Base-by-base conservation (phyloP, 2,113 vertebrate species). In the Apteryx mantelli region DNA sequence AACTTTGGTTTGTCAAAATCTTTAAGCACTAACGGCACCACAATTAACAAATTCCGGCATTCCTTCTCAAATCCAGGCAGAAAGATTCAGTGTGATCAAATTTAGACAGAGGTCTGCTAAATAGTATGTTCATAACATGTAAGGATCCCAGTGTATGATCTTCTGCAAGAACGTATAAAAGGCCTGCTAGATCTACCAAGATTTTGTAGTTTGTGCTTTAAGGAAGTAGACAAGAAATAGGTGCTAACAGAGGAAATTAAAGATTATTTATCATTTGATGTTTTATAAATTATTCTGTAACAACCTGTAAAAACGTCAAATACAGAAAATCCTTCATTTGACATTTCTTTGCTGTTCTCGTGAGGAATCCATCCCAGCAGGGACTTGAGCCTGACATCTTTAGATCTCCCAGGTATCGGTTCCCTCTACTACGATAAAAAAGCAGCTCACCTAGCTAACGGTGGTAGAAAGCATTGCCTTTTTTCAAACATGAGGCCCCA, bases 221-320 rank as follows among this genome's bases (percentile, higher is more conserved):
- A 46, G 17, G 30, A 64, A 40, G 38, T 11, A 91, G 58, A 68
- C 38, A 60, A 50, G 42, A 26, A 71, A 71, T 76, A 92, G 78
- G 34, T 73, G 55, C 69, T 84, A 91, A 76, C 20, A 88, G 40
- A 81, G 56, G 95, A 96, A 91, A 93, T n/a, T 17, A 58, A 89
- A 86, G 50, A 73, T 82, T 88, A 68, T 93, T 89, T 91, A 61
- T 88, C 34, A 88, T 80, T 82, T 96, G 44, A 86, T 73, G n/a
- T 73, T 95, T 86, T 70, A 82, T 40, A 94, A 95, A 95, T 44
- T 63, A 21, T 95, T 70, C n/a, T 1, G 0, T 83, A 89, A 50
- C 36, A 92, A 79, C 6, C 18, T 77, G 66, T 58, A 92, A 93
- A 95, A 92, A 79, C 60, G 58, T 76, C 76, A 93, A 48, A 88